Conservation (phyloP, 2,888 invertebrate species). For the Blastobasis adustella region DNA sequence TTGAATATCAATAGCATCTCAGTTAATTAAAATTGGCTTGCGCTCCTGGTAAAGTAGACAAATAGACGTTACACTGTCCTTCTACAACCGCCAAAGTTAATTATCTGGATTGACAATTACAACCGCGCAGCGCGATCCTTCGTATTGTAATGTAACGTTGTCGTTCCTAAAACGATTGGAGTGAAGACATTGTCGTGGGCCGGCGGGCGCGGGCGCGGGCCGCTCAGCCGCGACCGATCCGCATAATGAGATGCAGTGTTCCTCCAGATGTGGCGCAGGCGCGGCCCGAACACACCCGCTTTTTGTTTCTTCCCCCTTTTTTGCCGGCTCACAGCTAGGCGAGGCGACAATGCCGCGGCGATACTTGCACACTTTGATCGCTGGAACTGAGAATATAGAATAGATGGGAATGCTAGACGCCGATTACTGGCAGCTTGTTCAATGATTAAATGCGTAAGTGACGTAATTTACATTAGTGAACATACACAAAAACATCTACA, state of each 20-base stretch:
- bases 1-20: too few relatives aligned
- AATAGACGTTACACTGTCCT: too few relatives aligned
- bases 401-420: neutral
- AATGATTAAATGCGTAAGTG: too few relatives aligned
- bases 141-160: slow-evolving; percentile 7
- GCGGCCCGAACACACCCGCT: slow-evolving; percentile 50
- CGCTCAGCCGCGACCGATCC: slow-evolving; percentile 60
- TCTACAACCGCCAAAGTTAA: too few relatives aligned
- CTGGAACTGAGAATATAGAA: neutral
- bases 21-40: too few relatives aligned
- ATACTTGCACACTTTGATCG: neutral
- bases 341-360: slow-evolving; percentile 29
- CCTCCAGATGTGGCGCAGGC: slow-evolving; percentile 70
- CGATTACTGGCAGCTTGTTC: too few relatives aligned
- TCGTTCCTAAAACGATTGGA: slow-evolving; percentile 28
- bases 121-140: too few relatives aligned
- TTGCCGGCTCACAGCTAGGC: slow-evolving; percentile 25
- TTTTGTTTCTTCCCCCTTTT: slow-evolving; percentile 53
- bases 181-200: slow-evolving; percentile 37
- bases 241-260: slow-evolving; percentile 67
- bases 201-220: slow-evolving; percentile 31
- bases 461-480: too few relatives aligned
- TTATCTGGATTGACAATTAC: too few relatives aligned
- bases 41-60: too few relatives aligned
- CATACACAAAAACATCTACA: too few relatives aligned